Evolutionary conservation across 2,888 invertebrate genomes (phyloP).

Genomic region (Thyatira batis): DNA sequence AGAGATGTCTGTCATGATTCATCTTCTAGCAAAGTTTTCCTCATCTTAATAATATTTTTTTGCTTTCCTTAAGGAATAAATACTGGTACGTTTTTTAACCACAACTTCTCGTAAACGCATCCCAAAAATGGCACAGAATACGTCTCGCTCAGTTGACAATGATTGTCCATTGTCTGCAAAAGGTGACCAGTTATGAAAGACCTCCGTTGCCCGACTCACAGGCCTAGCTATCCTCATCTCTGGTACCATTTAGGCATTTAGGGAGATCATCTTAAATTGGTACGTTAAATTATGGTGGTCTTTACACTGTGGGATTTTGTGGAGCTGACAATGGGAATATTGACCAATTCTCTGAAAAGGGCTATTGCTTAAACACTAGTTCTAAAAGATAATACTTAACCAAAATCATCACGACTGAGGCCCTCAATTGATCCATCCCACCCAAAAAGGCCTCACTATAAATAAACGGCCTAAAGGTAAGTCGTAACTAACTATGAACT

Average conservation of each 20-base stretch:
- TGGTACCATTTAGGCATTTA: background rate
- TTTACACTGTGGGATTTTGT: background rate
- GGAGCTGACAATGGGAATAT: background rate
- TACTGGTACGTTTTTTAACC: background rate
- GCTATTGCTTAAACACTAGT: too few species aligned
- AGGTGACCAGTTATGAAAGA: background rate
- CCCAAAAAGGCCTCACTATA: background rate
- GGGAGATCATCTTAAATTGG: background rate
- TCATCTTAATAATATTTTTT: background rate
- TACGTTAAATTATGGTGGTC: background rate
- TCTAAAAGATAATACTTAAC: too few species aligned
- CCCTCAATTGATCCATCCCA: too few species aligned
- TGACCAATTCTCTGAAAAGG: background rate
- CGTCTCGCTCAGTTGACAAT: conserved; percentile 11
- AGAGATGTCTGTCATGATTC: background rate
- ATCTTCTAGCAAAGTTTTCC: background rate
- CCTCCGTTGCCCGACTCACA: background rate
- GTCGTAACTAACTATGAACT: background rate
- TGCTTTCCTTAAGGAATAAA: background rate
- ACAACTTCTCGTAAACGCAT: conserved; percentile 9
- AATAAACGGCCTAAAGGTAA: too few species aligned
- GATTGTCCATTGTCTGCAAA: conserved; percentile 9
- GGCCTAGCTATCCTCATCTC: background rate
- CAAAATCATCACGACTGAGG: too few species aligned
- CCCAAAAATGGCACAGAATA: conserved; percentile 12